Evolutionary conservation across 2,888 invertebrate genomes (phyloP), one percentile per base, ranked within the genome.

Genomic region (Crioceris asparagi): DNA sequence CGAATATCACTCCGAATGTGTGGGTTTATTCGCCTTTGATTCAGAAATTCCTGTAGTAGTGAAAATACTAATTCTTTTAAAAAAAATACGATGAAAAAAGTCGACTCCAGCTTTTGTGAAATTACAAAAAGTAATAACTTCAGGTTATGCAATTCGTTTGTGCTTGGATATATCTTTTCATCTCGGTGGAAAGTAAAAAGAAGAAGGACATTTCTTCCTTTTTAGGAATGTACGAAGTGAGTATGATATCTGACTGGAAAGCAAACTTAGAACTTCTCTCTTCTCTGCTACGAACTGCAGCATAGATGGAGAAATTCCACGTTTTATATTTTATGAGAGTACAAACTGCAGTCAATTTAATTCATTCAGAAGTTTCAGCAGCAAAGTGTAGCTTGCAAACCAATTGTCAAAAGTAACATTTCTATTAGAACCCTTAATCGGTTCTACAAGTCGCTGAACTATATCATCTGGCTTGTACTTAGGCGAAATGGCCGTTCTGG

Each of bases 261-360:
- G 46, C 49, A 38, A 44, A 53, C 15, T 35, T 4, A 10, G 33
- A 34, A 25, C 21, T 25, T n/a, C 25, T 19, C 33, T 25, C 15
- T 14, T 18, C 16, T 31, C 43, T n/a, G n/a, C n/a, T 14, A 12
- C 17, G 27, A 6, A 14, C 26, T 6, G 7, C 17, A 32, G 12
- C 8, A 43, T 36, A 27, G 34, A 3, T 10, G 17, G 8, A 8
- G 38, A 29, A 17, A 43, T 17, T 34, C 35, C 19, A 19, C 38
- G n/a, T n/a, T n/a, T 16, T 38, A 47, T 48, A 30, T 50, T 49
- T 50, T 39, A 39, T 41, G 11, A 47, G 14, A 6, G 50, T 46
- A 12, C 50, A 45, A 31, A 50, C 16, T 32, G 44, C 40, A 6
- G 43, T 43, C 11, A 48, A 34, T 17, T 36, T 31, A 30, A 29